Base-by-base conservation (phyloP, 2,113 vertebrate genomes). In the Sinocyclocheilus rhinocerous region DNA sequence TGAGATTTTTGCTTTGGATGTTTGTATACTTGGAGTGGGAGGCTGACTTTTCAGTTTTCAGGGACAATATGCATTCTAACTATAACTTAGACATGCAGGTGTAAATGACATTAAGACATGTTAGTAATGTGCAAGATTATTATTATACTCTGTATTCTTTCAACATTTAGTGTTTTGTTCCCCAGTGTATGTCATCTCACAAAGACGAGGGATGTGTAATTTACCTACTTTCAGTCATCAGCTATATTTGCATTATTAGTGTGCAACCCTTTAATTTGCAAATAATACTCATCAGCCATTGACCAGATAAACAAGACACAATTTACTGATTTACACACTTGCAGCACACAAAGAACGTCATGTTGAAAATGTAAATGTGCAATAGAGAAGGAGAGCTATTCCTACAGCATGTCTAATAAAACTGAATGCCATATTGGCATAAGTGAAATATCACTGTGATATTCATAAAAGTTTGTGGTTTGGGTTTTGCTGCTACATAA, bases 321-420 rank as follows among this genome's bases (percentile, higher is more conserved):
- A 81, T 69, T 82, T 69, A 82, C 80, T 82, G 39, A 69, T 82
- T 52, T 67, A 69, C 80, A 82, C n/a, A 82, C 36, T 81, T 67
- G 15, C 15, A 33, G 2, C 48, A 65, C 63, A 82, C 63, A 82
- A 67, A 82, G 48, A 50, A 50, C 33, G 26, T 52, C 63, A 82
- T 36, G 24, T 48, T 82, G 1, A 69, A 52, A 69, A 63, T 29
- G 42, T 50, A 33, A 69, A 82, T 69, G 80, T 50, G 63, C 80
- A 33, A 48, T 48, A 12, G 4, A 81, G 5, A 61, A 42, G 1
- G 4, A 55, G 16, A 57, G 50, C 76, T 12, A 26, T 55, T 76
- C 26, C n/a, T 33, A 69, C 26, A 33, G 2, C 26, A 52, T 20
- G 75, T 16, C 6, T 18, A 33, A 55, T 48, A 16, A 26, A 76